Evolutionary conservation across 1,140 invertebrate species (phyloP).

Genomic region (Lerema accius): DNA sequence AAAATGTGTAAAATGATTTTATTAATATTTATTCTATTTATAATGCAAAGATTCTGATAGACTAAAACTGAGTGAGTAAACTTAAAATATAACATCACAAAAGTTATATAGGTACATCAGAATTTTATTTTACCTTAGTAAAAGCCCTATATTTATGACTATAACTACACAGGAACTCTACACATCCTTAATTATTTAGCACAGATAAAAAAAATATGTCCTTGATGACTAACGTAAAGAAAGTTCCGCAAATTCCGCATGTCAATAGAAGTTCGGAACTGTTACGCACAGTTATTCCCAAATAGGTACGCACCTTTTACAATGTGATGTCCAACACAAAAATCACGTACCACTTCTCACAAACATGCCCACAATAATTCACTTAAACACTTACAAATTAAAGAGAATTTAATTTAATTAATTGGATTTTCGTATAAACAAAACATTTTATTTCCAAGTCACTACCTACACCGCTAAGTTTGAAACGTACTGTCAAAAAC

Average conservation of each 20-base stretch:
- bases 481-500: slow-evolving; percentile 76
- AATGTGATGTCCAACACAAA: slow-evolving; percentile 32
- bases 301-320: slow-evolving; percentile 45
- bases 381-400: slow-evolving; percentile 34
- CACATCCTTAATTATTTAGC: slow-evolving; percentile 10
- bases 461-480: slow-evolving; percentile 58
- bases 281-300: slow-evolving; percentile 44
- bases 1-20: too few relatives aligned
- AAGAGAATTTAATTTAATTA: slow-evolving; percentile 42
- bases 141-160: too few relatives aligned
- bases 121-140: too few relatives aligned
- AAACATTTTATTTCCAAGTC: slow-evolving; percentile 50
- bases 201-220: slow-evolving; percentile 42
- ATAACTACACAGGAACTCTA: background rate
- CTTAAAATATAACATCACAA: too few relatives aligned
- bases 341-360: slow-evolving; percentile 39
- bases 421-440: slow-evolving; percentile 36
- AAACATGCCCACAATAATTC: slow-evolving; percentile 41
- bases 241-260: slow-evolving; percentile 55
- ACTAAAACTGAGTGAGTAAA: too few relatives aligned
- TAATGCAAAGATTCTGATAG: too few relatives aligned
- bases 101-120: too few relatives aligned
- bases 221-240: slow-evolving; percentile 67
- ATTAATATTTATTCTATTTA: too few relatives aligned
- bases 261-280: slow-evolving; percentile 49